Evolutionary conservation across 2,797 vertebrate species (phyloP).

Genomic region (Denticeps clupeoides): DNA sequence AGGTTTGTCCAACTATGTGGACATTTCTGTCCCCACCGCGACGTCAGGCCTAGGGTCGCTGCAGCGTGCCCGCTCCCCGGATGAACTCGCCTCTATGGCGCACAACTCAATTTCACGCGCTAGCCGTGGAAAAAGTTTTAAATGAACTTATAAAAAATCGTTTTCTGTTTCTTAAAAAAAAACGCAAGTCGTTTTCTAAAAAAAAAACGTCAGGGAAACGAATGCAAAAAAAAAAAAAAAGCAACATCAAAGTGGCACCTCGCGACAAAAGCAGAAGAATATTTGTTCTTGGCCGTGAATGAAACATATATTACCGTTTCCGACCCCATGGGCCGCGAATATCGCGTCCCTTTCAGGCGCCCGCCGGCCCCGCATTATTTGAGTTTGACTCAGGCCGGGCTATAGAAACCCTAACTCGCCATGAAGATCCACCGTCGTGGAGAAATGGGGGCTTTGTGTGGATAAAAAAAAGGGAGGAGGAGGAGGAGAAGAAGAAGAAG

Average conservation of each 20-base stretch:
- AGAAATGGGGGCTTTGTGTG: constrained; percentile 92
- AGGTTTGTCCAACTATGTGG: too few relatives aligned
- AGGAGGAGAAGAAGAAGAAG: too few relatives aligned
- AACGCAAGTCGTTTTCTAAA: too few relatives aligned
- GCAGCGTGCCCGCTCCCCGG: too few relatives aligned
- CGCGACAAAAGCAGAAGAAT: constrained; percentile 56
- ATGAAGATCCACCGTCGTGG: constrained; percentile 98
- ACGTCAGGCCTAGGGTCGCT: too few relatives aligned
- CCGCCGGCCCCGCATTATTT: constrained; percentile 89
- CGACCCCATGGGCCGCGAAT: constrained; percentile 75
- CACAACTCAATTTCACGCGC: not conserved
- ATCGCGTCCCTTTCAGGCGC: constrained; percentile 89
- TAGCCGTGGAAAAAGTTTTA: not conserved
- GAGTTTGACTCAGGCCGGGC: constrained; percentile 96
- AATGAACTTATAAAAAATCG: too few relatives aligned
- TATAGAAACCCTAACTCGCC: constrained; percentile 99
- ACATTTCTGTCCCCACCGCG: too few relatives aligned
- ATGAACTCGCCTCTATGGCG: too few relatives aligned
- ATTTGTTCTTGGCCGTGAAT: constrained; percentile 59
- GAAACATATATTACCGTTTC: constrained; percentile 59
- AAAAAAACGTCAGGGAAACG: too few relatives aligned
- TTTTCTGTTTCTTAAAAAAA: too few relatives aligned
- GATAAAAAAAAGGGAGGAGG: too few relatives aligned
- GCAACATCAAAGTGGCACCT: too few relatives aligned
- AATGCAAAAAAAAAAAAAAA: constrained; percentile 60